Percentiles rank a stretch among this genome's conserved stretches.
Conservation (phyloP, 23 tunicate species). For the Diplosoma virens region DNA sequence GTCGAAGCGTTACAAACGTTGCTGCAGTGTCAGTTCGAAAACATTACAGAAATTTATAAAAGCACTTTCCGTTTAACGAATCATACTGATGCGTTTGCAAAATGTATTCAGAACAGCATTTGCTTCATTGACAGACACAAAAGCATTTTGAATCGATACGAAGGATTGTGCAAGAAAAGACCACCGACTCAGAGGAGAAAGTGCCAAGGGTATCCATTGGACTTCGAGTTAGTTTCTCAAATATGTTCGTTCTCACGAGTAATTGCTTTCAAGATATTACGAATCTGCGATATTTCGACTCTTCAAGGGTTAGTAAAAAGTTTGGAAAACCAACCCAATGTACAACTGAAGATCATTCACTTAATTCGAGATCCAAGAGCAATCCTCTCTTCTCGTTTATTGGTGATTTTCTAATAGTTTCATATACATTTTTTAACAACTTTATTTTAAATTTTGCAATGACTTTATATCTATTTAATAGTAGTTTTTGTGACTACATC, state of each 20-base stretch:
- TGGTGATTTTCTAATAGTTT: conserved; percentile 15
- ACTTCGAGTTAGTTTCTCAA: conserved; percentile 26
- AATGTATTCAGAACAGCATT: conserved; percentile 43
- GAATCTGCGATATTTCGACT: conserved; percentile 51
- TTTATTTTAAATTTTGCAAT: not conserved
- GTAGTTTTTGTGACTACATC: too few species aligned
- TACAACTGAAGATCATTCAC: conserved; percentile 45
- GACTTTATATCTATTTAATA: too few species aligned
- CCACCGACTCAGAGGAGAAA: not conserved
- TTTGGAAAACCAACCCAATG: not conserved
- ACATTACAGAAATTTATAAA: conserved; percentile 15
- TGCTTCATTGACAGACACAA: conserved; percentile 55
- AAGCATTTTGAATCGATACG: conserved; percentile 22
- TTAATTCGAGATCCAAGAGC: conserved; percentile 85
- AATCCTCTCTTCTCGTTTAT: conserved; percentile 45
- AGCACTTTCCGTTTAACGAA: conserved; percentile 29
- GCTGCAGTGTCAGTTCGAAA: conserved; percentile 37
- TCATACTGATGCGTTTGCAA: conserved; percentile 45
- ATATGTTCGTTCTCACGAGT: conserved; percentile 27
- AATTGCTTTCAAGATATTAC: conserved; percentile 52
- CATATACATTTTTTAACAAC: not conserved
- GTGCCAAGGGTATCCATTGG: conserved; percentile 19
- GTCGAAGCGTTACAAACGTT: conserved; percentile 20
- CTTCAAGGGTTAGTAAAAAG: conserved; percentile 12
- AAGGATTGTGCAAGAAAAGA: not conserved